Conservation (phyloP, 2,113 vertebrate species). For the Perccottus glenii region DNA sequence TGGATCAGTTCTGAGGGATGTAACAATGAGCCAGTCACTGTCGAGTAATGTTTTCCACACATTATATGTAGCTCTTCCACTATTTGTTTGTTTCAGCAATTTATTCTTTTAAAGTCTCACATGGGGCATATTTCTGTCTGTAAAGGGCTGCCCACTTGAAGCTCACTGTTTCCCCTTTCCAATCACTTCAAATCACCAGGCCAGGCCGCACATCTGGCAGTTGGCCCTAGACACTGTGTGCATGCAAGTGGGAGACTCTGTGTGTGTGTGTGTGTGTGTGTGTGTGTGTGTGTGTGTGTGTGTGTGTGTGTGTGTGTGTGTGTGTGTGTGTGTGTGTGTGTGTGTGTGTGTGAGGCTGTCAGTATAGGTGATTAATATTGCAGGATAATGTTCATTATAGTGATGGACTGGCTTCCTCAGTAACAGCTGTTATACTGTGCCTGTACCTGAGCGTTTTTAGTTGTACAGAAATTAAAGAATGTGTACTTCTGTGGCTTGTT, state of each 20-base stretch:
- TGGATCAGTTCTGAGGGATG: too few species aligned
- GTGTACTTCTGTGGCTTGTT: conserved; percentile 17
- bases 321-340: conserved; percentile 14
- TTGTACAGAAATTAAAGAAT: conserved; percentile 28
- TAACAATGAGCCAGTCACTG: too few species aligned
- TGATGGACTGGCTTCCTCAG: conserved; percentile 73
- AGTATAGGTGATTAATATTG: conserved; percentile 71
- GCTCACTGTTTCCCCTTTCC: conserved; percentile 34
- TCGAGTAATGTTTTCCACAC: conserved; percentile 5
- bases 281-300: conserved; percentile 6
- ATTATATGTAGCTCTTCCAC: neutral
- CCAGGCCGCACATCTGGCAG: conserved; percentile 62
- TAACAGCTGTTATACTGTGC: conserved; percentile 74
- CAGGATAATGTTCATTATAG: conserved; percentile 71
- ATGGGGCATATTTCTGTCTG: conserved; percentile 40
- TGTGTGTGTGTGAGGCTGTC: conserved; percentile 18
- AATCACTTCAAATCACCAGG: conserved; percentile 36
- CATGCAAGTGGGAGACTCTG: conserved; percentile 3
- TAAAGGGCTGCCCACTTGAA: conserved; percentile 20
- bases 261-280: too few species aligned
- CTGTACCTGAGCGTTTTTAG: conserved; percentile 55
- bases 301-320: neutral
- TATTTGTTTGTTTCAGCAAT: conserved; percentile 26
- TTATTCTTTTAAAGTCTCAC: conserved; percentile 52
- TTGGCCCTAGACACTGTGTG: conserved; percentile 37